phyloP scores from a whole-genome alignment of 37 sponge, comb jelly and placozoan genomes.

The Amphimedon queenslandica region DNA sequence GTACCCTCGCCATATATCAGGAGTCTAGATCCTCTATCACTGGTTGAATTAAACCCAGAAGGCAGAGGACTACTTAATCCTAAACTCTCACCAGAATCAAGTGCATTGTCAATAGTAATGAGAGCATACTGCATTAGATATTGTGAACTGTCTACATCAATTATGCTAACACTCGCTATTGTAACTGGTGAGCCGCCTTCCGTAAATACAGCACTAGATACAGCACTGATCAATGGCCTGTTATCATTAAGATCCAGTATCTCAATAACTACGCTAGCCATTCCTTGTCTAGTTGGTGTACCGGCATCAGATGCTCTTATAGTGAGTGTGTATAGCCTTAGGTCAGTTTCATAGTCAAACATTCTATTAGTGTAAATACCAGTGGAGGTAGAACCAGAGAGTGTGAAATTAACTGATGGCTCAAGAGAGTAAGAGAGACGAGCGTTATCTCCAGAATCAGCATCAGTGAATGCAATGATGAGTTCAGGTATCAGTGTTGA shows the following conservation, averaged over 20 bases:
- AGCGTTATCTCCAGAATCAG: slow-evolving; percentile 46
- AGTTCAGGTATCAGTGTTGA: slow-evolving; percentile 10
- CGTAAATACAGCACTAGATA: slow-evolving; percentile 6
- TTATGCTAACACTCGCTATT: slow-evolving; percentile 29
- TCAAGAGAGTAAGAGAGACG: slow-evolving; percentile 27
- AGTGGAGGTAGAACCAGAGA: slow-evolving; percentile 13
- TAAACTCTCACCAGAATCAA: slow-evolving; percentile 16
- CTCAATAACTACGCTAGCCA: slow-evolving; percentile 29
- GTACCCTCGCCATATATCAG: slow-evolving; percentile 39
- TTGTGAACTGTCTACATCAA: slow-evolving; percentile 33
- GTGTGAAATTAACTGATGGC: slow-evolving; percentile 3
- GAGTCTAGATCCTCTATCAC: slow-evolving; percentile 12
- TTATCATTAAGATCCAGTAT: slow-evolving; percentile 70
- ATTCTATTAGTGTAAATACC: slow-evolving; percentile 24
- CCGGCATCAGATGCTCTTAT: slow-evolving; percentile 61
- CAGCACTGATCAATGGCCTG: slow-evolving; percentile 23
- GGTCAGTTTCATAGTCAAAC: slow-evolving; percentile 54
- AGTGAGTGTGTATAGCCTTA: slow-evolving; percentile 10
- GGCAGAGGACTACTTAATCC: slow-evolving; percentile 16
- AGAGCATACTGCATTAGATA: slow-evolving; percentile 45
- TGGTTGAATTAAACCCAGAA: slow-evolving; percentile 17
- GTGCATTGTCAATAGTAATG: slow-evolving; percentile 38
- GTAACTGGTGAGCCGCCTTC: slow-evolving; percentile 38
- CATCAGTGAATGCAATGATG: slow-evolving; percentile 45
- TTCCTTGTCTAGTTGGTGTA: slow-evolving; percentile 6